A percentile compares a stretch with the other conserved stretches of the same genome.
Evolutionary conservation across 92 coral and sea anemone species (phyloP).

Genomic region (Porites lobata): DNA sequence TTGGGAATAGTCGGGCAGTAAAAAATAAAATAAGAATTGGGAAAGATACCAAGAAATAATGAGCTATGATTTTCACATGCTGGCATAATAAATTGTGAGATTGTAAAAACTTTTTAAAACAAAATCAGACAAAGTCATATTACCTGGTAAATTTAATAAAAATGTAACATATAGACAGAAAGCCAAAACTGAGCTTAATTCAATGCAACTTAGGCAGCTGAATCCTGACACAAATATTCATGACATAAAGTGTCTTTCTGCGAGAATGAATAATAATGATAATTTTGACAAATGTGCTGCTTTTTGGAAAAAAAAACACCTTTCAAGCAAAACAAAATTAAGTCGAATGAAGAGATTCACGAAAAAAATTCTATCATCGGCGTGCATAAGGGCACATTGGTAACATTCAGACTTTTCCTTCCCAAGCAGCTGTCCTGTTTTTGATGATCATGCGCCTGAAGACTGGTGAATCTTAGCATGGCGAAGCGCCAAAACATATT

Average conservation of each 20-base stretch:
- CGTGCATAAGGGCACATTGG: neutral
- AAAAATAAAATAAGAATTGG: neutral
- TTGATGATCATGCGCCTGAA: conserved; percentile 57
- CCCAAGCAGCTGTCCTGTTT: conserved; percentile 48
- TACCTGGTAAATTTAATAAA: conserved; percentile 1
- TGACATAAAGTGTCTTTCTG: conserved; percentile 27
- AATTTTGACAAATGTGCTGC: conserved; percentile 20
- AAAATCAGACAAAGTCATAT: neutral
- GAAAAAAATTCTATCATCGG: neutral
- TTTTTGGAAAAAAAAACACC: conserved; percentile 32
- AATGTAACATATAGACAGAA: conserved; percentile 37
- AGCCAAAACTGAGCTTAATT: conserved; percentile 12
- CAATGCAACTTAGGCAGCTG: conserved; percentile 36
- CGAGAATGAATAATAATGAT: conserved; percentile 25
- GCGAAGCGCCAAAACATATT: conserved; percentile 73
- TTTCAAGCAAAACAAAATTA: conserved; percentile 19
- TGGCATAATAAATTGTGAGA: neutral
- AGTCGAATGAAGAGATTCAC: neutral
- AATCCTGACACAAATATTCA: conserved; percentile 30
- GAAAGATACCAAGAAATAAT: neutral
- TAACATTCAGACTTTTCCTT: conserved; percentile 35
- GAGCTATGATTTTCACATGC: neutral
- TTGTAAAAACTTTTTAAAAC: neutral
- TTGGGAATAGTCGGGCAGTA: neutral
- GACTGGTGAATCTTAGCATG: conserved; percentile 43